phyloP scores from a whole-genome alignment of 2,888 invertebrate genomes.

The Dione juno region DNA sequence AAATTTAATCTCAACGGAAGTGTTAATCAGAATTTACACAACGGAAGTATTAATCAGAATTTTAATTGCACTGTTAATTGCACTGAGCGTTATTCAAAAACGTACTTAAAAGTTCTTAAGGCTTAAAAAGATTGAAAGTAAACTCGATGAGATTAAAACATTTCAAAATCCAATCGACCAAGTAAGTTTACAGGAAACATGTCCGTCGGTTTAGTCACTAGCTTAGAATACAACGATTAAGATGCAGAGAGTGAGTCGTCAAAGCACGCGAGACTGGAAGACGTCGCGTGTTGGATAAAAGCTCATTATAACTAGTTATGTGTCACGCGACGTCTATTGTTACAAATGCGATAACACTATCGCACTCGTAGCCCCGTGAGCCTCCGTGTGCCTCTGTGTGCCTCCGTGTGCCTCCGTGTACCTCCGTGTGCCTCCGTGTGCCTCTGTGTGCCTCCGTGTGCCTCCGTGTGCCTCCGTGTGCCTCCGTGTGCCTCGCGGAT shows the following conservation, averaged over 20 bases:
- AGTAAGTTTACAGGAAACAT: not conserved
- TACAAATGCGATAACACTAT: slow-evolving; percentile 30
- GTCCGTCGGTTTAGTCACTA: not conserved
- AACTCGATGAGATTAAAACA: too few relatives aligned
- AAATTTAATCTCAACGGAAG: too few relatives aligned
- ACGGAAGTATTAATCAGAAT: too few relatives aligned
- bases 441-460: not conserved
- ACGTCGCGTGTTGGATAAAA: not conserved
- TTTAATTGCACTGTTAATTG: too few relatives aligned
- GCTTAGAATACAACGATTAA: not conserved
- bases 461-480: not conserved
- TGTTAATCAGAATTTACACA: too few relatives aligned
- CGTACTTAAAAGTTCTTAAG: too few relatives aligned
- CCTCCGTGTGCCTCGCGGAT: not conserved
- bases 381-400: too few relatives aligned
- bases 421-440: too few relatives aligned
- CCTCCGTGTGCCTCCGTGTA: not conserved
- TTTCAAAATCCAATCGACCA: not conserved
- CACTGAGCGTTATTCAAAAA: too few relatives aligned
- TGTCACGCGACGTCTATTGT: slow-evolving; percentile 20
- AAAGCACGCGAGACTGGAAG: not conserved
- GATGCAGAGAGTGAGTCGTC: not conserved
- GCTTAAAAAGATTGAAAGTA: too few relatives aligned
- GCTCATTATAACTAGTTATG: slow-evolving; percentile 9
- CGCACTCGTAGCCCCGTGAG: too few relatives aligned